Evolutionary conservation across 1,140 invertebrate species (phyloP), one percentile per base, ranked within the genome.

Genomic region (Carposina sasakii): DNA sequence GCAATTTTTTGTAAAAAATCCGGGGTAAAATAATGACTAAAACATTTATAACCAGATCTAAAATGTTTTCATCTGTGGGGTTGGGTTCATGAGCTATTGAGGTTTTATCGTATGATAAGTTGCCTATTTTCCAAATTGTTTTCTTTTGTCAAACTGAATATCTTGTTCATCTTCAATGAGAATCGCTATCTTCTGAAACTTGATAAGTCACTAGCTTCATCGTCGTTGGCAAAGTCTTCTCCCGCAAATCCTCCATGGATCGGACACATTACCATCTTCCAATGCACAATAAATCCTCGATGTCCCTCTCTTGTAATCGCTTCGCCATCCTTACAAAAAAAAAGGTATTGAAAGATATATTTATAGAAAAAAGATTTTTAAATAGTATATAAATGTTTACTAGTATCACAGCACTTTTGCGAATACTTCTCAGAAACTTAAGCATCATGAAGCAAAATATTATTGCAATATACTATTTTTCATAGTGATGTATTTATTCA

Each of bases 401-500:
- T n/a, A n/a, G n/a, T n/a, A n/a, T n/a, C n/a, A n/a, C n/a, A n/a
- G n/a, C n/a, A n/a, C 33, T 63, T 49, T 55, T 53, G 60, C 34
- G n/a, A n/a, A n/a, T n/a, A n/a, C n/a, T n/a, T n/a, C n/a, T n/a
- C n/a, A n/a, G n/a, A n/a, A n/a, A n/a, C n/a, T n/a, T n/a, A n/a
- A n/a, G n/a, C n/a, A n/a, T n/a, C n/a, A n/a, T n/a, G n/a, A n/a
- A n/a, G n/a, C n/a, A 55, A 53, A 50, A 54, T 42, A 56, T 54
- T 54, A 59, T 63, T 56, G 43, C 15, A 34, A 39, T 26, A 56
- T 52, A 59, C 26, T 55, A 58, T 64, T 64, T 60, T 65, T 54
- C 52, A 61, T 65, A 65, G 10, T 61, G 55, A 61, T 65, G 55
- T 65, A 59, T 60, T 65, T 65, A 48, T 61, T 61, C 58, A 61